A percentile compares a stretch with the other conserved stretches of the same genome.
These are phyloP conservation scores for Toxotes jaculatrix DNA, from an alignment of 2,113 vertebrate species.

Conservation along the genomic window DNA sequence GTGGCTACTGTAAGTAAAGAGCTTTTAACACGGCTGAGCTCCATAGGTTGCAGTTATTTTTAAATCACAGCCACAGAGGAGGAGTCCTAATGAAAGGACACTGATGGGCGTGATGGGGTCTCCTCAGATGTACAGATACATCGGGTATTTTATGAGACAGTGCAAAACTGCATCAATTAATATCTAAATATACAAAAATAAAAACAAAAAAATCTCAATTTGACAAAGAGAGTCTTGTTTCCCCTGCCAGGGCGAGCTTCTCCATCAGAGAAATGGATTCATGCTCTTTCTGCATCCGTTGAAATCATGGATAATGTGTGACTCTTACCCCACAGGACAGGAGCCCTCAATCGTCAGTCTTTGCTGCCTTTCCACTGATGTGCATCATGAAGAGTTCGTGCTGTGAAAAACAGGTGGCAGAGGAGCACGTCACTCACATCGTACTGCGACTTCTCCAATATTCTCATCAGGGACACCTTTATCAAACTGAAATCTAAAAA, in stretches of 20 bases:
- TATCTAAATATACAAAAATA: background rate
- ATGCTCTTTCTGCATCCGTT: slow-evolving; percentile 7
- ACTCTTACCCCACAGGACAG: slow-evolving; percentile 66
- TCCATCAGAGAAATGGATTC: background rate
- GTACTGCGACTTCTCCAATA: slow-evolving; percentile 2
- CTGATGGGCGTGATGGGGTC: background rate
- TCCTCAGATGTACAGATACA: background rate
- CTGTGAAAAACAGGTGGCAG: slow-evolving; percentile 67
- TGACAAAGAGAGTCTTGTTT: background rate
- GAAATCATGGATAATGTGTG: slow-evolving; percentile 21
- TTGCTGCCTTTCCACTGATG: slow-evolving; percentile 14
- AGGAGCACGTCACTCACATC: slow-evolving; percentile 63
- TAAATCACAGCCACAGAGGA: slow-evolving; percentile 27
- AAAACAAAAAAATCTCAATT: background rate
- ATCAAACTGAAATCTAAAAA: slow-evolving; percentile 12
- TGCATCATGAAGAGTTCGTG: slow-evolving; percentile 21
- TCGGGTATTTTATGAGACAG: background rate
- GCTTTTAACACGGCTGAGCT: slow-evolving; percentile 27
- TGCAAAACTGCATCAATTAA: background rate
- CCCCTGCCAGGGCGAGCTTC: background rate
- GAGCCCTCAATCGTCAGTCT: slow-evolving; percentile 15
- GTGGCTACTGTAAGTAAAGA: slow-evolving; percentile 40
- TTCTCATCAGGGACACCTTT: slow-evolving; percentile 42
- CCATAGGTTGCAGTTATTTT: slow-evolving; percentile 49
- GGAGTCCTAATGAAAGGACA: slow-evolving; percentile 12